phyloP scores from a whole-genome alignment of 1,140 invertebrate species.

The Drepana arcuata region DNA sequence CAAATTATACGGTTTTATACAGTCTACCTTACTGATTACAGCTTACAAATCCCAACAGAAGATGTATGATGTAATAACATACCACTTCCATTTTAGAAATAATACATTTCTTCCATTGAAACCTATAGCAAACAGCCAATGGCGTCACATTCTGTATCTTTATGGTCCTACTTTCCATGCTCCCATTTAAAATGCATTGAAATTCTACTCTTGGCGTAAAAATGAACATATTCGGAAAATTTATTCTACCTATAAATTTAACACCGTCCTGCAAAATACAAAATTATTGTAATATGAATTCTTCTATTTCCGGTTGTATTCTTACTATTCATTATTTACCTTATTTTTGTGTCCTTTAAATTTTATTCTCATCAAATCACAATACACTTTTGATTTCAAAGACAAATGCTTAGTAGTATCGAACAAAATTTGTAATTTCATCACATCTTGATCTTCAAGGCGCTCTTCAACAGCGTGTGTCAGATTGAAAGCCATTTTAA shows the following conservation, averaged over 20 bases:
- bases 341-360: constrained; percentile 63
- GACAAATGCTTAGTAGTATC: constrained; percentile 52
- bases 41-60: too few relatives aligned
- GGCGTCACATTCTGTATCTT: constrained; percentile 56
- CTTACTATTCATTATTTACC: constrained; percentile 15
- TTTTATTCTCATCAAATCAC: constrained; percentile 47
- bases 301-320: too few relatives aligned
- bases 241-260: constrained; percentile 51
- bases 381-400: constrained; percentile 46
- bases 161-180: constrained; percentile 47
- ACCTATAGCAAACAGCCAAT: constrained; percentile 43
- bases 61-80: too few relatives aligned
- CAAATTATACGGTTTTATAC: too few relatives aligned
- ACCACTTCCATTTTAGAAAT: constrained; percentile 16
- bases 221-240: constrained; percentile 51
- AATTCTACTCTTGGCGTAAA: constrained; percentile 53
- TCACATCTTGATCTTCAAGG: constrained; percentile 53
- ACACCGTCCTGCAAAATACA: constrained; percentile 40
- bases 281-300: too few relatives aligned
- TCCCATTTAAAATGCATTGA: constrained; percentile 44
- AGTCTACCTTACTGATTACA: too few relatives aligned
- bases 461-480: constrained; percentile 39
- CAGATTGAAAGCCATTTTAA: constrained; percentile 49
- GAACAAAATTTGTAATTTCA: constrained; percentile 58
- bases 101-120: constrained; percentile 50